phyloP scores from a whole-genome alignment of 2,113 vertebrate genomes.

The Promerops cafer region DNA sequence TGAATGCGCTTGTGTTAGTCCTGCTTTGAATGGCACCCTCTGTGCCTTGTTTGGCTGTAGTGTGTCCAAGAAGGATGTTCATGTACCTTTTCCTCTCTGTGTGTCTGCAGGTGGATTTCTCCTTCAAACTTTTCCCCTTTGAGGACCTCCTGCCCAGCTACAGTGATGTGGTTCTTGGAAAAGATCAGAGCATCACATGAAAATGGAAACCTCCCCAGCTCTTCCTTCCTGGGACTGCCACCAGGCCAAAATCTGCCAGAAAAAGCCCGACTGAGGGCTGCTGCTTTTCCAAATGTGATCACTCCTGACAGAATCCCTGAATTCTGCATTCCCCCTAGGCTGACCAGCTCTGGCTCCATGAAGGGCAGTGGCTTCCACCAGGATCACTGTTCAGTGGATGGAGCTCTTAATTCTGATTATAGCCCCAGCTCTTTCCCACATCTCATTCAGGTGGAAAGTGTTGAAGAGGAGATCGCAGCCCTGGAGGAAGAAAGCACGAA shows the following conservation, averaged over 20 bases:
- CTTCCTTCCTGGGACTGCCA: background rate
- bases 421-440: conserved; percentile 35
- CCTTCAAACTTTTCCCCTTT: background rate
- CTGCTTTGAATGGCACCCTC: background rate
- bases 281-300: conserved; percentile 66
- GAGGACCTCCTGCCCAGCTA: background rate
- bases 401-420: background rate
- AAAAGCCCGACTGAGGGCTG: background rate
- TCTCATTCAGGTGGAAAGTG: conserved; percentile 86
- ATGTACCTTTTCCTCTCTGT: background rate
- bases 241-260: background rate
- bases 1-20: background rate
- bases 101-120: background rate
- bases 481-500: conserved; percentile 81
- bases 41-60: background rate
- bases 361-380: background rate
- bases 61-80: fast-evolving
- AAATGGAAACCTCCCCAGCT: background rate
- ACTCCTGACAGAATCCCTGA: conserved; percentile 74
- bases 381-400: background rate
- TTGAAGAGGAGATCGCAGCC: conserved; percentile 69
- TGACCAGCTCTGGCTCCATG: background rate
- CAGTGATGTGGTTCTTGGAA: conserved; percentile 64
- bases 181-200: conserved; percentile 34
- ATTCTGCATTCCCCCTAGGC: conserved; percentile 74